Evolutionary conservation across 2,888 invertebrate genomes (phyloP), one percentile per base, ranked within the genome.

Genomic region (Andrena praecox): DNA sequence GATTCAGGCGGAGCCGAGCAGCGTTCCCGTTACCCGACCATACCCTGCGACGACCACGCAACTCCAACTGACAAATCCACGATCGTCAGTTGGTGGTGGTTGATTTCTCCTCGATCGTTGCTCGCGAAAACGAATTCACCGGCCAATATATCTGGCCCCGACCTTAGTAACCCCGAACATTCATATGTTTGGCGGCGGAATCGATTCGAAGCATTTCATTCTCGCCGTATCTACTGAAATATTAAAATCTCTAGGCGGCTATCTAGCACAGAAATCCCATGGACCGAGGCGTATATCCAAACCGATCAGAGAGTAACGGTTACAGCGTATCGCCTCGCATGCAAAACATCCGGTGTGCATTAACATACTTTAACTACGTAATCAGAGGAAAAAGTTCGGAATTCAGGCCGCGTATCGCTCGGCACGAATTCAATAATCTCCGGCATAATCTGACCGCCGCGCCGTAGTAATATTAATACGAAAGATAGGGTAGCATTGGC

Each of bases 361-460:
- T 80, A 80, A 67, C 72, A 80, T 79, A 79, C 56, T 62, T 78
- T 54, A 27, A 24, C 54, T 50, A 12, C 33, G 16, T 50, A 79
- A 79, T 72, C 80, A 54, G 71, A n/a, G 48, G 48, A 42, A 24
- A 24, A 79, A 79, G 67, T 71, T 62, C 66, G 70, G 79, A 79
- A 80, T 79, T 67, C 71, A 66, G 80, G 71, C 70, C 79, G 79
- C 80, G 76, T 68, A 78, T 78, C 66, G 70, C 52, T 48, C 79
- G 70, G 52, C 80, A 70, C 80, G 80, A 67, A 79, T 80, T 80
- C 79, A 71, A 80, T 71, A 80, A 80, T 80, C 80, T 79, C 62
- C 42, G 35, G 50, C 71, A 56, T 79, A 67, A 80, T 79, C 71
- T 62, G 71, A 42, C 10, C 33, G 67, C 67, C 54, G 66, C 64